Evolutionary conservation across 2,797 vertebrate species (phyloP), one percentile per base, ranked within the genome.

Genomic region (Erpetoichthys calabaricus): DNA sequence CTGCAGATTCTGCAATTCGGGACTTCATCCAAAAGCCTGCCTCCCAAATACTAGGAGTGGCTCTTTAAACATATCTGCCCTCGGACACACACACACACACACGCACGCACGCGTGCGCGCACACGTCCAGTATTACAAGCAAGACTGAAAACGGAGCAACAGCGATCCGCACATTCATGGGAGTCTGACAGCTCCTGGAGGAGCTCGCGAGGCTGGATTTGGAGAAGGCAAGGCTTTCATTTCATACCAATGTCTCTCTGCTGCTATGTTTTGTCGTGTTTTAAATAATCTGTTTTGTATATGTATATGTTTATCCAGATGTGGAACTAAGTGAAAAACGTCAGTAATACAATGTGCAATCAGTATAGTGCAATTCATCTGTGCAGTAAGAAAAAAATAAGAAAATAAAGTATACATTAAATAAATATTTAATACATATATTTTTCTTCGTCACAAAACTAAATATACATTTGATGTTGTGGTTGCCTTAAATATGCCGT

Each of bases 1-100:
- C 65, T 79, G 79, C 79, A 73, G 77, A 70, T 73, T 66, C 63
- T 57, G 66, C 71, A 9, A 64, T 62, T 64, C 66, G 58, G 67
- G 56, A 70, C 47, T 61, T 51, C 8, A 55, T 58, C 63, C 45
- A 63, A 66, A 67, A 64, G 67, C 75, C 70, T 72, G 69, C 65
- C 70, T 56, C 63, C 66, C 42, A 57, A 3, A 70, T 66, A 25
- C 25, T 25, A 75, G 76, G 77, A 75, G 79, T 72, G 75, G 77
- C 73, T 69, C 53, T 60, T 62, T 64, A 54, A 60, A 51, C 66
- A 55, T 63, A 57, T 56, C 63, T 51, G 53, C 57, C 59, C 44
- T 51, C 62, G 65, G 62, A 56, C 60, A 60, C 65, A 45, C 61
- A 60, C 61, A 64, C 60, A 47, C 44, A 56, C 51, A 53, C 53